Evolutionary conservation across 1,140 invertebrate genomes (phyloP), one percentile per base, ranked within the genome.

Genomic region (Arion vulgaris): DNA sequence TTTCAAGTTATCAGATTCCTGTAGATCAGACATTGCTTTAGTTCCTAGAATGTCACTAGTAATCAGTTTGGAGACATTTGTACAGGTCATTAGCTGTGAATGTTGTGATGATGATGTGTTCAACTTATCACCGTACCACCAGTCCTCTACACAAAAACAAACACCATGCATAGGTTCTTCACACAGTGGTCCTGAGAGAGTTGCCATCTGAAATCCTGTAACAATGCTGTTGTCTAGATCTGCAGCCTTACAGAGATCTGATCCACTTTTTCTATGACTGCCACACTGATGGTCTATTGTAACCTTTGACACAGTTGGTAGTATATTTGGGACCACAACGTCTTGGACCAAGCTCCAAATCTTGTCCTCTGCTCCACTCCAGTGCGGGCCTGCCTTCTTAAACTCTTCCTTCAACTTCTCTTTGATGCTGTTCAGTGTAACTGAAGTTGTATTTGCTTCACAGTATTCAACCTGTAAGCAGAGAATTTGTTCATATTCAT

Each of bases 101-200:
- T 45, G 17, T 5, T n/a, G 2, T 26, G 39, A 5, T 26, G 23
- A 41, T 39, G 32, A 26, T 66, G 32, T 34, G 19, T 71, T 69
- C 5, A 17, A 68, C 36, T 68, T 74, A 78, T 71, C 39, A 9
- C 34, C 80, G 74, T 85, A 82, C 81, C 89, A 86, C 91, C 90
- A 88, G 96, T 95, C 89, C 81, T 98, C 95, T 1, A 99, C 94
- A 83, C 97, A 93, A 92, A 98, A 98, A 80, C 95, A 96, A 0
- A 99, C 96, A 0, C 98, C 98, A 94, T 96, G 96, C 96, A 99
- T 96, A 28, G 97, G 97, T 89, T 99, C 98, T 91, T 99, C 97
- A 93, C 98, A 99, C 32, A 99, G 90, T 7, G 97, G 97, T 7
- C 98, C 98, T 71, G 96, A 95, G 26, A 96, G 91, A 1, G 96